These are phyloP conservation scores for Eueremaeus valkanovi DNA, from an alignment of 2,888 invertebrate species.

Conservation along the genomic window DNA sequence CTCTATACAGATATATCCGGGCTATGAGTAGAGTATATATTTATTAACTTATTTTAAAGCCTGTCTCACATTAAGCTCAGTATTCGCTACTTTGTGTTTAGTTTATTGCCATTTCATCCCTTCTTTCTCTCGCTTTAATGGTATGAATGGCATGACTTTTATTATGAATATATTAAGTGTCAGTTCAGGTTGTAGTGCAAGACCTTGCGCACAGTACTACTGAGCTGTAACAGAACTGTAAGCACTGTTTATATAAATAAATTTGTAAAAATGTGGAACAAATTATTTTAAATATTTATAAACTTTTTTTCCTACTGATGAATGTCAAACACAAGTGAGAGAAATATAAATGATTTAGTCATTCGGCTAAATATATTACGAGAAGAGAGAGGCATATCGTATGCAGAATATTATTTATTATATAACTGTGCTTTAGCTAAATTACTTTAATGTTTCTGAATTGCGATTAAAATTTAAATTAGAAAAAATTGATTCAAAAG, in stretches of 20 bases:
- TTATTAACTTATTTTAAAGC: not conserved
- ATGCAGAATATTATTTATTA: not conserved
- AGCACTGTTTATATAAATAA: not conserved
- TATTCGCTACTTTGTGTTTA: not conserved
- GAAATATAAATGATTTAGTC: not conserved
- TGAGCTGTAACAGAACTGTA: not conserved
- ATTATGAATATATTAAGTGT: not conserved
- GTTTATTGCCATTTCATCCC: slow-evolving; percentile 12
- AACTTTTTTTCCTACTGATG: not conserved
- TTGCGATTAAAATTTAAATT: slow-evolving; percentile 7
- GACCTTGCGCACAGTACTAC: not conserved
- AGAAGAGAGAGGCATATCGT: too few species aligned
- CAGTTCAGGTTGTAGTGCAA: not conserved
- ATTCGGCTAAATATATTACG: not conserved
- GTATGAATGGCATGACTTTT: not conserved
- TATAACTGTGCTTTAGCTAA: not conserved
- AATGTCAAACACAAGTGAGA: not conserved
- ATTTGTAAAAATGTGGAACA: not conserved
- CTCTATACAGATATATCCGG: not conserved
- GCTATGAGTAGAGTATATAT: not conserved
- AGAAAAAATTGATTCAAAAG: not conserved
- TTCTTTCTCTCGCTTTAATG: not conserved
- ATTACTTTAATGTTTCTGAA: not conserved
- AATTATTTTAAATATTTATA: too few species aligned
- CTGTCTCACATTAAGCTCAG: not conserved